Base-by-base conservation (phyloP, 1,140 invertebrate genomes). In the Monochamus saltuarius region DNA sequence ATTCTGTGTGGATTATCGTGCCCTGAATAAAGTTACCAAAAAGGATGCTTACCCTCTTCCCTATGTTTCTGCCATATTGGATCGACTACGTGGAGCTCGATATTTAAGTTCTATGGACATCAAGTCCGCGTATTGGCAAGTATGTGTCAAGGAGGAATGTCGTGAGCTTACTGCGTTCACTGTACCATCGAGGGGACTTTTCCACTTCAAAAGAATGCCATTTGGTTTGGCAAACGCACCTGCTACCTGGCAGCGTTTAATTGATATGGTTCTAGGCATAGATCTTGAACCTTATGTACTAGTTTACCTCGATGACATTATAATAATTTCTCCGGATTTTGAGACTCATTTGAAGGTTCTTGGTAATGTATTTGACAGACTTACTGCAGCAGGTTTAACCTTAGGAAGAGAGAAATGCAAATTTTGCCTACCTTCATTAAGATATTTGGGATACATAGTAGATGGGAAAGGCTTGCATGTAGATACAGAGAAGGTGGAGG, bases 131-230 rank as follows among this genome's bases (percentile, higher is more conserved):
- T 75, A 68, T 46, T 73, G 69, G 69, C 73, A 79, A 55, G 67
- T 78, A 7, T 65, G 63, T 0, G 17, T 79, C 8, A 59, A 59
- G 1, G 22, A 65, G n/a, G 47, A 56, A 10, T 70, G 61, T 22
- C 57, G 59, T 43, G 57, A 69, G 35, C 77, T 77, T 39, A 82
- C 80, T 1, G 78, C 77, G 2, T 79, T 80, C 61, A 61, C 64
- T 0, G 56, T 74, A 10, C 68, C 70, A n/a, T 59, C 57, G 11
- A 52, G 58, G 13, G 73, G 73, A 0, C 43, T 74, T 3, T 75
- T 50, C 59, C 69, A 77, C 11, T 77, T 74, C 59, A 69, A 59
- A 13, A 9, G 50, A 7, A 72, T 68, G 50, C 59, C 71, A 7
- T 75, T 73, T 57, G 73, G 73, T 2, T 38, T 77, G 1, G 42